phyloP scores from a whole-genome alignment of 2,888 invertebrate species.

The Phyllotreta striolata region DNA sequence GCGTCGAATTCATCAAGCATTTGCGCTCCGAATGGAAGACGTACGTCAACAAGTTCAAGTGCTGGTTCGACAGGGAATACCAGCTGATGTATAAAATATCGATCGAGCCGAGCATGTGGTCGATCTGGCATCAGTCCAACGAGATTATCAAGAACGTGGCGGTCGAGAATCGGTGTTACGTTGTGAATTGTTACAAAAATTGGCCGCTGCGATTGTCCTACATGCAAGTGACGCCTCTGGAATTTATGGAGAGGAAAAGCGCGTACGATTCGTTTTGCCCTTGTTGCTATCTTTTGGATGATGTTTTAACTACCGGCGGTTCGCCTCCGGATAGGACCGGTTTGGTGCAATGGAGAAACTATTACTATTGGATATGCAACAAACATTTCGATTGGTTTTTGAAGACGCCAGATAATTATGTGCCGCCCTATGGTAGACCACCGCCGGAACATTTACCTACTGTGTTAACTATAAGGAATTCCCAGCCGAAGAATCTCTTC shows the following conservation, averaged over 20 bases:
- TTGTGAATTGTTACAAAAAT: constrained; percentile 61
- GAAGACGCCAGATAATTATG: constrained; percentile 59
- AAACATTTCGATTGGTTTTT: constrained; percentile 64
- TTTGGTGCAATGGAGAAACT: constrained; percentile 64
- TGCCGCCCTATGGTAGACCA: constrained; percentile 56
- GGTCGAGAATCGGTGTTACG: constrained; percentile 64
- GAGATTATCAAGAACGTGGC: constrained; percentile 58
- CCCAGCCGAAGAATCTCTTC: constrained; percentile 55
- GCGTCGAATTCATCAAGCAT: constrained; percentile 58
- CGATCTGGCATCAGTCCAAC: constrained; percentile 62
- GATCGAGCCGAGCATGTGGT: constrained; percentile 66
- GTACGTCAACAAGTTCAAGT: constrained; percentile 56
- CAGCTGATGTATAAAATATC: constrained; percentile 65
- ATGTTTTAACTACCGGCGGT: constrained; percentile 57
- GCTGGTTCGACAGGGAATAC: constrained; percentile 65
- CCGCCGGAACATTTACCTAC: constrained; percentile 65
- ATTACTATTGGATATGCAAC: constrained; percentile 70
- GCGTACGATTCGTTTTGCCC: constrained; percentile 67
- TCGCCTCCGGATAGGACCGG: constrained; percentile 65
- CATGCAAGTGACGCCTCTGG: constrained; percentile 67
- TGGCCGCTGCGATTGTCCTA: constrained; percentile 63
- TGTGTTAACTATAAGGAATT: constrained; percentile 39
- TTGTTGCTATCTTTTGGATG: constrained; percentile 62
- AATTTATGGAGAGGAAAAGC: constrained; percentile 64
- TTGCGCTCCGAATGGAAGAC: constrained; percentile 62